Conservation (phyloP, 1,140 invertebrate species). For the Diabrotica undecimpunctata region DNA sequence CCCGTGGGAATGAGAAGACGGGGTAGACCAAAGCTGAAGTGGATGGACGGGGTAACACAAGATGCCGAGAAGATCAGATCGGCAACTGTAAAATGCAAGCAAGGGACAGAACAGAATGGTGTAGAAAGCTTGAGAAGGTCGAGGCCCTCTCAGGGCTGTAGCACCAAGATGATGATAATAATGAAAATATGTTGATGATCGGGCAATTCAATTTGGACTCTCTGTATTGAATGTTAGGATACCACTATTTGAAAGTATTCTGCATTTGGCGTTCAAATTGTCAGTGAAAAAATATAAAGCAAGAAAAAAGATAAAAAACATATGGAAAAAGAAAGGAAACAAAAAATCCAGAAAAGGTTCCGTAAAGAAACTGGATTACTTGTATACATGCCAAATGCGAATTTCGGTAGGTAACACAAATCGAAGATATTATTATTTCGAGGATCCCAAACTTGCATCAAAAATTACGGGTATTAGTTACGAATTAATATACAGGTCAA, state of each 20-base stretch:
- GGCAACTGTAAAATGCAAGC: too few relatives aligned
- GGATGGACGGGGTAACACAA: too few relatives aligned
- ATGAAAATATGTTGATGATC: too few relatives aligned
- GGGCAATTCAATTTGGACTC: too few relatives aligned
- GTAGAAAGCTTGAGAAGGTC: too few relatives aligned
- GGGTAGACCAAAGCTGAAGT: too few relatives aligned
- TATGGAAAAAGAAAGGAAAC: conserved; percentile 1
- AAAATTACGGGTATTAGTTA: background rate
- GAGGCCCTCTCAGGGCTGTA: too few relatives aligned
- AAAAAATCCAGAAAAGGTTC: too few relatives aligned
- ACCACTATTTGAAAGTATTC: conserved; percentile 43
- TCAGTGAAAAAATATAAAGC: conserved; percentile 36
- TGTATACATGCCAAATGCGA: background rate
- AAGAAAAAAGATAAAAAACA: conserved; percentile 19
- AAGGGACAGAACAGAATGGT: too few relatives aligned
- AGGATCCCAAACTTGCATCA: conserved; percentile 9
- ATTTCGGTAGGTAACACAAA: background rate
- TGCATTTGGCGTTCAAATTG: conserved; percentile 44
- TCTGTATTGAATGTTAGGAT: conserved; percentile 44
- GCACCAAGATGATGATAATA: too few relatives aligned
- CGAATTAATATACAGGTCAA: conserved; percentile 2
- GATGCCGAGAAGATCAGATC: too few relatives aligned
- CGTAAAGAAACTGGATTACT: conserved; percentile 5
- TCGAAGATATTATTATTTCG: conserved; percentile 7
- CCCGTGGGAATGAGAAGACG: too few relatives aligned